Percentiles rank a stretch among this genome's conserved stretches.
Evolutionary conservation across 2,888 invertebrate species (phyloP).

Genomic region (Rhamphomyia laevipes): DNA sequence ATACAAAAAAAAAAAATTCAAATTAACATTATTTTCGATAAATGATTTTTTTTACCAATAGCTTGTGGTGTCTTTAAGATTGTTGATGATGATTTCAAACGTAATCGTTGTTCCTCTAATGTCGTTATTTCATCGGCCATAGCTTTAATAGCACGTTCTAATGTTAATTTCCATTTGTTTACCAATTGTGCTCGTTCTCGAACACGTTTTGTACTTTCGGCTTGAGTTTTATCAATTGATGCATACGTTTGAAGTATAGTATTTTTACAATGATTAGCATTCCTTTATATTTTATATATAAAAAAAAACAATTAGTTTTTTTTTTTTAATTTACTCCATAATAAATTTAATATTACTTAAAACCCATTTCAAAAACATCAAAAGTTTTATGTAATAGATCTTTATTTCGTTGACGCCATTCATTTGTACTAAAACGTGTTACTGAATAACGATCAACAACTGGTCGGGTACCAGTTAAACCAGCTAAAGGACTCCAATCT

Average conservation of each 20-base stretch:
- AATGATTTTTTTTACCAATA: constrained; percentile 39
- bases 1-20: not conserved
- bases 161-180: constrained; percentile 62
- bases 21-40: not conserved
- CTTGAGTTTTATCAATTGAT: constrained; percentile 54
- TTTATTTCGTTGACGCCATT: constrained; percentile 56
- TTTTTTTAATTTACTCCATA: no score
- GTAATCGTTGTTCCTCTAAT: constrained; percentile 53
- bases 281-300: constrained; percentile 24
- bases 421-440: constrained; percentile 56
- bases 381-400: constrained; percentile 38
- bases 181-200: constrained; percentile 55
- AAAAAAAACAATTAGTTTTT: not conserved
- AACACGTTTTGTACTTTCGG: constrained; percentile 52
- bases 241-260: constrained; percentile 52
- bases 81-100: constrained; percentile 55
- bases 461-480: constrained; percentile 61
- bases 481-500: constrained; percentile 58
- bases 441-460: constrained; percentile 64
- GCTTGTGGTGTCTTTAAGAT: constrained; percentile 59
- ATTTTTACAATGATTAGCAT: constrained; percentile 50
- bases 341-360: constrained; percentile 32
- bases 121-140: constrained; percentile 58
- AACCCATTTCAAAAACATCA: constrained; percentile 42
- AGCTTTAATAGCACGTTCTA: constrained; percentile 55